These are phyloP conservation scores for Etheostoma nigrum DNA, from an alignment of 2,797 vertebrate species.

Conservation along the genomic window DNA sequence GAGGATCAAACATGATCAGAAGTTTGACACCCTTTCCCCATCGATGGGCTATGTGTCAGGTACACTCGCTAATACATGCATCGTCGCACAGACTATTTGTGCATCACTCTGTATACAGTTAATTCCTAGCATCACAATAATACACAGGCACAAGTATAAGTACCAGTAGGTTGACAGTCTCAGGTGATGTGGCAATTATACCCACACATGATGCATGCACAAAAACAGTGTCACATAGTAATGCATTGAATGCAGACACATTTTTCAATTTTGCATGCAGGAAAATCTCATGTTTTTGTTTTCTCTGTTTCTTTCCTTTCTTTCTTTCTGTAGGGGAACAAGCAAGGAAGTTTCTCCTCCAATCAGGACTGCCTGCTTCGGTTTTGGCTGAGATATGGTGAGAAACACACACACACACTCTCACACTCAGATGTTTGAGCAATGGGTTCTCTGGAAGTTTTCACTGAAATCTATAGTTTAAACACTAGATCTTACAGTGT, in stretches of 20 bases:
- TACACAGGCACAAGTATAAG: not conserved
- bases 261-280: not conserved
- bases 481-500: not conserved
- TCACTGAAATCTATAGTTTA: not conserved
- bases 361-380: slow-evolving; percentile 74
- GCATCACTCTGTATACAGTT: not conserved
- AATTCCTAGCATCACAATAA: not conserved
- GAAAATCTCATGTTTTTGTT: not conserved
- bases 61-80: slow-evolving; percentile 60
- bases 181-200: not conserved
- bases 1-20: slow-evolving; percentile 94
- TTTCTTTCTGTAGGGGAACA: slow-evolving; percentile 74
- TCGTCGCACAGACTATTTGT: not conserved
- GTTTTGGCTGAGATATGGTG: slow-evolving; percentile 83
- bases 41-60: slow-evolving; percentile 93
- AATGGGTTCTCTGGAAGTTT: not conserved
- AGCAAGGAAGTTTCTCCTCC: slow-evolving; percentile 80
- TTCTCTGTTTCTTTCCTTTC: not conserved
- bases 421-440: not conserved
- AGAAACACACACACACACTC: slow-evolving; percentile 25
- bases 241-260: not conserved
- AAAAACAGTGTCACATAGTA: not conserved
- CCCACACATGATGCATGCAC: not conserved
- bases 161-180: not conserved
- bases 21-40: slow-evolving; percentile 95